Percentiles rank a stretch among this genome's conserved stretches.
Conservation (phyloP, 2,113 vertebrate species). For the Gobio gobio region DNA sequence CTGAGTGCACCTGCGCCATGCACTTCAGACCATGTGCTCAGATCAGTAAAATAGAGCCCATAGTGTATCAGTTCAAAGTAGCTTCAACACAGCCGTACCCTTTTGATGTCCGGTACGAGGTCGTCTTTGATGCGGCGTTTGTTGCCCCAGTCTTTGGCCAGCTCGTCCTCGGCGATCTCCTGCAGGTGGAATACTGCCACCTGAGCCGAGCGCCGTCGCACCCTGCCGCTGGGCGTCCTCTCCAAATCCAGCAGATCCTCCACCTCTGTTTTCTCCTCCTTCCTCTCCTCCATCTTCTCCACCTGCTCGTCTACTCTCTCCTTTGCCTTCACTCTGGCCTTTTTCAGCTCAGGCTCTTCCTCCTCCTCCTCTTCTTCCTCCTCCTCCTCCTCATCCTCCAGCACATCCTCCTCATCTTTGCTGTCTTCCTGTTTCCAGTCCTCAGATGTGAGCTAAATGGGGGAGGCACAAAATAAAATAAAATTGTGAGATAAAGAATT, state of each 20-base stretch:
- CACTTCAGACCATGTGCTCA: too few relatives aligned
- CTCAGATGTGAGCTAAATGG: constrained; percentile 22
- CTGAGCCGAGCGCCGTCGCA: constrained; percentile 91
- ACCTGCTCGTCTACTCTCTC: constrained; percentile 60
- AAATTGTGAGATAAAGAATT: not conserved
- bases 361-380: constrained; percentile 58
- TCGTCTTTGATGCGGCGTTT: constrained; percentile 95
- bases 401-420: constrained; percentile 57
- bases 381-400: constrained; percentile 55
- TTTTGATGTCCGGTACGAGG: constrained; percentile 92
- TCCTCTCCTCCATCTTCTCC: constrained; percentile 40
- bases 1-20: too few relatives aligned
- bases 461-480: not conserved
- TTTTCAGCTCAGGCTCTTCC: constrained; percentile 59
- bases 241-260: constrained; percentile 83
- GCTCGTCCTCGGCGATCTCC: constrained; percentile 94
- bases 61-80: not conserved
- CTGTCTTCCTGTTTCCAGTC: constrained; percentile 13
- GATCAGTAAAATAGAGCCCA: not conserved
- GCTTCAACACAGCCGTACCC: constrained; percentile 76
- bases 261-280: constrained; percentile 69
- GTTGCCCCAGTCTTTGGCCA: constrained; percentile 91
- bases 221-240: constrained; percentile 91
- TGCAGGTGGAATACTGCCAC: constrained; percentile 97
- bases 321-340: constrained; percentile 50